Evolutionary conservation across 2,888 invertebrate species (phyloP).

Genomic region (Arenicola marina): DNA sequence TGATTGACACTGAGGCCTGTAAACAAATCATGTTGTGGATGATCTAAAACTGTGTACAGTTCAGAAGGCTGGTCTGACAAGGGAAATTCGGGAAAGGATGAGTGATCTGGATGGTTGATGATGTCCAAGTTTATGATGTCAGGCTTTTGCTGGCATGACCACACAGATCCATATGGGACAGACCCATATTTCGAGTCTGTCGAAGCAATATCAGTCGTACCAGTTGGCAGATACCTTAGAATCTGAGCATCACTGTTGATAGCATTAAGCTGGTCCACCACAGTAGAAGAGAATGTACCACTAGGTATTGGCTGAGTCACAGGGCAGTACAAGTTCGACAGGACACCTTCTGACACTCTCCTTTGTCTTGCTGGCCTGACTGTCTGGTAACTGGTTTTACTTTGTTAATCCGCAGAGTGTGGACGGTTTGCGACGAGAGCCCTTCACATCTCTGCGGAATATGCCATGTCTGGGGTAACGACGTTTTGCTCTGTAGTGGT

Average conservation of each 20-base stretch:
- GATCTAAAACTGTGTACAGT: not conserved
- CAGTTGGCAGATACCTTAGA: not conserved
- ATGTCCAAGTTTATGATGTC: not conserved
- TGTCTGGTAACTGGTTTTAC: not conserved
- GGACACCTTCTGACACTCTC: not conserved
- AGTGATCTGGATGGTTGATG: not conserved
- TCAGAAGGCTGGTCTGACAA: not conserved
- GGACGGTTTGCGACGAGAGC: not conserved
- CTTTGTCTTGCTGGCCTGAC: not conserved
- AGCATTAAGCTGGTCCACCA: not conserved
- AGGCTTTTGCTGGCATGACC: not conserved
- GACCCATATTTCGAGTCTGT: not conserved
- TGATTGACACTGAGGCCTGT: not conserved
- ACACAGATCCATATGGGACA: not conserved
- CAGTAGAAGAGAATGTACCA: not conserved
- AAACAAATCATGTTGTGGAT: not conserved
- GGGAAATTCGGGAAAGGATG: not conserved
- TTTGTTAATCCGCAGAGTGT: not conserved
- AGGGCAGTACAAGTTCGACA: not conserved
- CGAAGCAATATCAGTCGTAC: not conserved
- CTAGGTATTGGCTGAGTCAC: not conserved
- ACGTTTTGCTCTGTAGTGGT: no score
- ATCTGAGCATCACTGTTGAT: conserved; percentile 2
- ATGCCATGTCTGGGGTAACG: conserved; percentile 3
- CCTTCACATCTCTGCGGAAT: not conserved